A percentile compares a stretch with the other conserved stretches of the same genome.
phyloP scores from a whole-genome alignment of 2,888 invertebrate species.

The Pachymerium ferrugineum region DNA sequence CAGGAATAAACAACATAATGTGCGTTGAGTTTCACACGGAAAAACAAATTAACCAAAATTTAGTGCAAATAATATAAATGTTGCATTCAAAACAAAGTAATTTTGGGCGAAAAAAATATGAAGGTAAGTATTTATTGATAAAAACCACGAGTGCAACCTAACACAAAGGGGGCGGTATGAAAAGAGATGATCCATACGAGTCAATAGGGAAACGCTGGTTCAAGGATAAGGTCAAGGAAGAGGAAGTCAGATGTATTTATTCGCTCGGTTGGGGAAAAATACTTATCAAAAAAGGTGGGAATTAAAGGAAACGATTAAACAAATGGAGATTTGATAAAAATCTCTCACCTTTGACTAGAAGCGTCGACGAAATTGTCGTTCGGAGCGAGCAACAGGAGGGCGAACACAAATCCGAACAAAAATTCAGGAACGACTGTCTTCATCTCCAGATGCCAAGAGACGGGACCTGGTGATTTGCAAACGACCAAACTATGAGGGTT shows the following conservation, averaged over 20 bases:
- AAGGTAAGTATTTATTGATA: too few species aligned
- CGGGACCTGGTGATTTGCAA: not conserved
- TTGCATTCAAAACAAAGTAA: too few species aligned
- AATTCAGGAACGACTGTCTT: conserved; percentile 30
- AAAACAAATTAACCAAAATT: not conserved
- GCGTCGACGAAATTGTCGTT: conserved; percentile 15
- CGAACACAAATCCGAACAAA: conserved; percentile 27
- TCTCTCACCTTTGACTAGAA: not conserved
- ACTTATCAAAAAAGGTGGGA: not conserved
- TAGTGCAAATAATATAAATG: too few species aligned
- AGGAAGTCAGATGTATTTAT: not conserved
- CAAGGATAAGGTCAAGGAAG: not conserved
- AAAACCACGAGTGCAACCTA: too few species aligned
- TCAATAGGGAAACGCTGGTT: not conserved
- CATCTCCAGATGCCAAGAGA: conserved; percentile 21
- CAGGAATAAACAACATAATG: not conserved
- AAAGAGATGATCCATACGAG: too few species aligned
- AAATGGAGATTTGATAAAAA: not conserved
- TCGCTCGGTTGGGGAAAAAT: not conserved
- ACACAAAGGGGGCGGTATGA: too few species aligned
- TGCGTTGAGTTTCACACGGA: not conserved
- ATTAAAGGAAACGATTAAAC: not conserved
- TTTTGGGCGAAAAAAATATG: not conserved
- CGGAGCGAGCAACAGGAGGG: conserved; percentile 30
- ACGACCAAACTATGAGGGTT: not conserved